These are phyloP conservation scores for Sebastes fasciatus DNA, from an alignment of 2,113 vertebrate genomes.

Conservation along the genomic window DNA sequence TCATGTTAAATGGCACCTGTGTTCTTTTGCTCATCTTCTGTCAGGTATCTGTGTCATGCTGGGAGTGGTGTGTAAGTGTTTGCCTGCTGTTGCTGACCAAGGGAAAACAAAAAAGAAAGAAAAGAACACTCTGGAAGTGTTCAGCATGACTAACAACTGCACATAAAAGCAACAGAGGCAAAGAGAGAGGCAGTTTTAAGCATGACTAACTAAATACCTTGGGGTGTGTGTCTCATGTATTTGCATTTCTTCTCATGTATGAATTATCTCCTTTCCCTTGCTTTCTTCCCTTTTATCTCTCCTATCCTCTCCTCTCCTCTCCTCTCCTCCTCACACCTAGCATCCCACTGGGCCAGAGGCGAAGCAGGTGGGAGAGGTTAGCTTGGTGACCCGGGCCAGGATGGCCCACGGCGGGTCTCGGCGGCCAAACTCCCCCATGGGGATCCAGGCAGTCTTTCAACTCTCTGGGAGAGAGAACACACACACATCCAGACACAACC, in stretches of 20 bases:
- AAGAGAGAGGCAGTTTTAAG: constrained; percentile 12
- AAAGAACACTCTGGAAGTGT: not conserved
- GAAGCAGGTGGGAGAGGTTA: constrained; percentile 25
- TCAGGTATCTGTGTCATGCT: not conserved
- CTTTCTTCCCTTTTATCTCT: constrained; percentile 24
- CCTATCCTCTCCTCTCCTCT: not conserved
- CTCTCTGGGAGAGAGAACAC: constrained; percentile 18
- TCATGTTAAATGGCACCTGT: not conserved
- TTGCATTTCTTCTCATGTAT: constrained; percentile 55
- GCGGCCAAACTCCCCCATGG: constrained; percentile 25
- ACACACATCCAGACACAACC: not conserved
- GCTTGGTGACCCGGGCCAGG: constrained; percentile 34
- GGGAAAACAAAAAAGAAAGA: not conserved
- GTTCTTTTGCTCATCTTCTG: not conserved
- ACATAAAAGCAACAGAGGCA: constrained; percentile 4
- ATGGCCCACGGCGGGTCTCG: constrained; percentile 26
- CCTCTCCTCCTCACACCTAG: constrained; percentile 4
- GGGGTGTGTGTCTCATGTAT: constrained; percentile 46
- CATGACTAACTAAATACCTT: constrained; percentile 39
- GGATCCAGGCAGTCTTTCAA: constrained; percentile 41
- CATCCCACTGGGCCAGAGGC: constrained; percentile 21
- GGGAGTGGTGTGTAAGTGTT: not conserved
- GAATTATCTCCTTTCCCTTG: constrained; percentile 11
- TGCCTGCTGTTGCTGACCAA: not conserved
- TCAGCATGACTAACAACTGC: constrained; percentile 37